Percentiles rank a stretch among this genome's conserved stretches.
Evolutionary conservation across 2,888 invertebrate genomes (phyloP).

Genomic region (Apotomis capreana): DNA sequence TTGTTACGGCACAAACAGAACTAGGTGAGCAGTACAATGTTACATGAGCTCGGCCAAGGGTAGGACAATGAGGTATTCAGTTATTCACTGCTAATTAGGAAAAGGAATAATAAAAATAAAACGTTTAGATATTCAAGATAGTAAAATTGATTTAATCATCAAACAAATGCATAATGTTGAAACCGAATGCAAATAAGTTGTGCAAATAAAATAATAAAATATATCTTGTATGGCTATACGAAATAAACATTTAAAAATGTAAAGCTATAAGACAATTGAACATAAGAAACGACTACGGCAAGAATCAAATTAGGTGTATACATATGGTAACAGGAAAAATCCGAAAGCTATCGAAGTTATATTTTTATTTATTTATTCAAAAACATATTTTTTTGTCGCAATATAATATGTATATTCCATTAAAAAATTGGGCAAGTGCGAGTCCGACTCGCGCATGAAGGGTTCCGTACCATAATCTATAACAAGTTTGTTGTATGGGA

Average conservation of each 20-base stretch:
- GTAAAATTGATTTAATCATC: neutral
- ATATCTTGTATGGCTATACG: neutral
- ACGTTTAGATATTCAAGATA: conserved; percentile 12
- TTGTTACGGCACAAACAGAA: conserved; percentile 21
- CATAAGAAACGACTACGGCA: conserved; percentile 34
- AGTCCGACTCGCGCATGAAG: too few species aligned
- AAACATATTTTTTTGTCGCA: too few species aligned
- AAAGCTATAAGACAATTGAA: conserved; percentile 9
- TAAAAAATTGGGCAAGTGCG: too few species aligned
- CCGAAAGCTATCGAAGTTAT: too few species aligned
- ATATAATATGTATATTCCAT: too few species aligned
- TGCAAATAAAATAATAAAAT: neutral
- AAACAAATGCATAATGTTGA: neutral
- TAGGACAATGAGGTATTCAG: conserved; percentile 30
- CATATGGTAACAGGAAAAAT: too few species aligned
- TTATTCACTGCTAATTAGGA: conserved; percentile 22
- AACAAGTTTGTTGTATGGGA: too few species aligned
- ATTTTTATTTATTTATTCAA: too few species aligned
- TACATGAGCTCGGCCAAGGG: conserved; percentile 22
- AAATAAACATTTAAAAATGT: too few species aligned
- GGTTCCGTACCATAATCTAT: too few species aligned
- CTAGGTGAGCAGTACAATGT: conserved; percentile 30
- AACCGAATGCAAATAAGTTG: neutral
- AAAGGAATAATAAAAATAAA: conserved; percentile 19
- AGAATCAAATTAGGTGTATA: conserved; percentile 36